Conservation (phyloP, 2,888 invertebrate species). For the Drosophila histrio region DNA sequence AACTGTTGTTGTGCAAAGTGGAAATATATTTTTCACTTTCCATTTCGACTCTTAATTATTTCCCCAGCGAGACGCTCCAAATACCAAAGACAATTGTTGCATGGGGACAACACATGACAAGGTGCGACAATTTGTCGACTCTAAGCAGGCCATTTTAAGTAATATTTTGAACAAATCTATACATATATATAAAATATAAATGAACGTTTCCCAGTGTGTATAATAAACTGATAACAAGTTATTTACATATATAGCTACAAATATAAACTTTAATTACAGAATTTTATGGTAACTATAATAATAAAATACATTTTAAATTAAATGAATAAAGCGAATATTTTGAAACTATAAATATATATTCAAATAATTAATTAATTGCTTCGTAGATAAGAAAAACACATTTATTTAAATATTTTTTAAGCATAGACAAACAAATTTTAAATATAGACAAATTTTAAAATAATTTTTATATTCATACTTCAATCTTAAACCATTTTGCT, state of each 20-base stretch:
- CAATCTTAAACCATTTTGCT: too few species aligned
- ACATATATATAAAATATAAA: neutral
- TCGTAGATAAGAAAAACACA: too few species aligned
- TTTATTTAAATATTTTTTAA: too few species aligned
- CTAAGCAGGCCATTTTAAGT: neutral
- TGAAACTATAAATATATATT: neutral
- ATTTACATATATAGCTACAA: too few species aligned
- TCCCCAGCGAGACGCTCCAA: slow-evolving; percentile 65
- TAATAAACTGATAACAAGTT: neutral
- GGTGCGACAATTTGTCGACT: slow-evolving; percentile 20
- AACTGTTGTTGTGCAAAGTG: slow-evolving; percentile 36
- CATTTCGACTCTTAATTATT: slow-evolving; percentile 57
- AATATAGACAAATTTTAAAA: too few species aligned
- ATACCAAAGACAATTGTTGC: slow-evolving; percentile 53
- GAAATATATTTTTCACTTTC: slow-evolving; percentile 66
- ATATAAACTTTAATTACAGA: too few species aligned
- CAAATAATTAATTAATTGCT: too few species aligned
- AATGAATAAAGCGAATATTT: neutral
- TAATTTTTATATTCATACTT: too few species aligned
- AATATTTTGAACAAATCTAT: neutral
- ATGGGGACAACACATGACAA: slow-evolving; percentile 7
- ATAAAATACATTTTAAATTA: too few species aligned
- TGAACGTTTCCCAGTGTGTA: too few species aligned
- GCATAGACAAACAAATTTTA: too few species aligned
- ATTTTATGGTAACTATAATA: too few species aligned